Base-by-base conservation (phyloP, 2,113 vertebrate species). In the Nycticorax nycticorax region DNA sequence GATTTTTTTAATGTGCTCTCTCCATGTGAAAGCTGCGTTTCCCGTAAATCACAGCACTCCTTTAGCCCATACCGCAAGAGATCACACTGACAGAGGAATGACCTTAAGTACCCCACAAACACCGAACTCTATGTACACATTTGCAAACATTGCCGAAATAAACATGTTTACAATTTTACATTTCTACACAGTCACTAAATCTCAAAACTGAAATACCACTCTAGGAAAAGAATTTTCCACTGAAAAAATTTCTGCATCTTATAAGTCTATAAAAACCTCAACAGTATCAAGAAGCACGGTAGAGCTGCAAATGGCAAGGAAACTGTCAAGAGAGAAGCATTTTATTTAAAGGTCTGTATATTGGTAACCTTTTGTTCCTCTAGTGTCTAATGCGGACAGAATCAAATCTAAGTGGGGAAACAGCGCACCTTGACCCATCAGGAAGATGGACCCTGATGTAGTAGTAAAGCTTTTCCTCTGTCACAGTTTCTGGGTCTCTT, bases 201-300 rank as follows among this genome's bases (percentile, higher is more conserved):
- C 48, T 85, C 77, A 30, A 16, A 71, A 55, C 10, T 33, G 30
- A 91, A 89, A 68, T 32, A 32, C 3, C 23, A 72, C 24, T 12
- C 64, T 68, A 4, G 16, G 28, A 39, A 62, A 87, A 81, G n/a
- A 48, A 50, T 56, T 93, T 84, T 81, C 35, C 39, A 66, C 35
- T 5, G 32, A 17, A 26, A 67, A 33, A 33, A 30, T 4, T 8
- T 48, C 19, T n/a, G 2, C 1, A 0, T 8, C 27, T 89, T 89
- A 69, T 12, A 76, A 56, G 57, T 41, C 63, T 3, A 8, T 55
- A 53, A 72, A 95, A 71, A 6, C 3, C 19, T 72, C 33, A 20
- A 8, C 9, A 45, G 3, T 33, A 6, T 12, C 73, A 37, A 72
- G 69, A 85, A 66, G 26, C 39, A 82, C 32, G 8, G 14, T 11